phyloP scores from a whole-genome alignment of 2,797 vertebrate genomes.

The Vipera latastei region DNA sequence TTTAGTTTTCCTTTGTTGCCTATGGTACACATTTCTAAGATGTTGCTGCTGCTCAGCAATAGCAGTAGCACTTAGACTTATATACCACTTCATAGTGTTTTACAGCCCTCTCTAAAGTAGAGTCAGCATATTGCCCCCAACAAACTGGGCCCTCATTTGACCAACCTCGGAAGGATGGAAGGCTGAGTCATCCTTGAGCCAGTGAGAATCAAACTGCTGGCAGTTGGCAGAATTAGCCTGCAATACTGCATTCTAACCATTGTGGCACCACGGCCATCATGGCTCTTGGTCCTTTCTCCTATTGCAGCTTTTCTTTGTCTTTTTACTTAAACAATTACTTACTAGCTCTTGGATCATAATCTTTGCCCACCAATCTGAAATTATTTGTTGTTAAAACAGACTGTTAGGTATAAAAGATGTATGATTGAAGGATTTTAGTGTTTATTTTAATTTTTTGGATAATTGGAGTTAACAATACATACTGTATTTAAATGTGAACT shows the following conservation, averaged over 20 bases:
- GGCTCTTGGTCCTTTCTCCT: neutral
- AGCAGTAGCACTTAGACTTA: neutral
- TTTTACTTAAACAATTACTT: neutral
- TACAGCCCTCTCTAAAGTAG: neutral
- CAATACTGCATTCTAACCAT: neutral
- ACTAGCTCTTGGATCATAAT: neutral
- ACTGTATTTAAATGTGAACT: neutral
- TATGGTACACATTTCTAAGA: neutral
- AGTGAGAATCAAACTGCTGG: neutral
- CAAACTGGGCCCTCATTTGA: neutral
- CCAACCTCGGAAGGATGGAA: neutral
- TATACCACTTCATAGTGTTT: neutral
- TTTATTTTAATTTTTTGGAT: neutral
- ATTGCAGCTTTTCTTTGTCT: neutral
- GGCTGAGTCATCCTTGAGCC: neutral
- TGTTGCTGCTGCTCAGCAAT: neutral
- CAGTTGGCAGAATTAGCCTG: neutral
- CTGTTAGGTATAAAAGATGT: neutral
- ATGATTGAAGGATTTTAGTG: neutral
- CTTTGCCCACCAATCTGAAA: neutral
- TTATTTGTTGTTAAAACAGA: neutral
- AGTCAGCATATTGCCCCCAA: neutral
- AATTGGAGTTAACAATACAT: neutral
- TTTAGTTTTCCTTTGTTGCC: neutral
- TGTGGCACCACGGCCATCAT: neutral